A percentile compares a stretch with the other conserved stretches of the same genome.
Evolutionary conservation across 2,113 vertebrate species (phyloP).

Genomic region (Macrotis lagotis): DNA sequence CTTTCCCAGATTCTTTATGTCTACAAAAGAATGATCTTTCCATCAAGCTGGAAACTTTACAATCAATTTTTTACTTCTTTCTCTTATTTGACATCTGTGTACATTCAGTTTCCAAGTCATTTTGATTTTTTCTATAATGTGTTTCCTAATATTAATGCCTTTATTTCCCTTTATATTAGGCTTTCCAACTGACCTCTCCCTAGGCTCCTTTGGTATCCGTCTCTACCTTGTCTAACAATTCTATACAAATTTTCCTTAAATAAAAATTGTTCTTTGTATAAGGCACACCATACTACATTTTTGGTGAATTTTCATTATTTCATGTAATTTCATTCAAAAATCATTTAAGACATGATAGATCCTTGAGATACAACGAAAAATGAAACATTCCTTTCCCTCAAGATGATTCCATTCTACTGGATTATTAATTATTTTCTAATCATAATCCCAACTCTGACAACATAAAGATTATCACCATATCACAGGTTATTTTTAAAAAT

Average conservation of each 20-base stretch:
- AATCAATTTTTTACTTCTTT: neutral
- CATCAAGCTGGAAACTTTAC: neutral
- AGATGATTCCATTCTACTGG: neutral
- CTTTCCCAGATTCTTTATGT: neutral
- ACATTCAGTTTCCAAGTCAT: neutral
- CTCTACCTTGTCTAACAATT: neutral
- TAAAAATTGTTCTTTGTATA: neutral
- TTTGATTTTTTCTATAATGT: neutral
- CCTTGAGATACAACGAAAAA: neutral
- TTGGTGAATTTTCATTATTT: neutral
- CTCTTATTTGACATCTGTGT: neutral
- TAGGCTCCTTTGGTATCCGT: too few species aligned
- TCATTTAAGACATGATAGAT: neutral
- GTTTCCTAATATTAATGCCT: neutral
- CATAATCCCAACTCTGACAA: conserved; percentile 17
- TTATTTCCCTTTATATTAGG: neutral
- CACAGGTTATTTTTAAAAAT: neutral
- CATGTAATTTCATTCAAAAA: neutral
- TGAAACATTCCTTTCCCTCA: neutral
- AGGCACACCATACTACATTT: neutral
- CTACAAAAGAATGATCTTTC: neutral
- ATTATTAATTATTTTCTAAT: conserved; percentile 1
- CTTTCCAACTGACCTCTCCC: neutral
- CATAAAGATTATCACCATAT: conserved; percentile 6
- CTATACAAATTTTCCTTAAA: neutral